Evolutionary conservation across 2,888 invertebrate genomes (phyloP), one percentile per base, ranked within the genome.

Genomic region (Sialis lutaria): DNA sequence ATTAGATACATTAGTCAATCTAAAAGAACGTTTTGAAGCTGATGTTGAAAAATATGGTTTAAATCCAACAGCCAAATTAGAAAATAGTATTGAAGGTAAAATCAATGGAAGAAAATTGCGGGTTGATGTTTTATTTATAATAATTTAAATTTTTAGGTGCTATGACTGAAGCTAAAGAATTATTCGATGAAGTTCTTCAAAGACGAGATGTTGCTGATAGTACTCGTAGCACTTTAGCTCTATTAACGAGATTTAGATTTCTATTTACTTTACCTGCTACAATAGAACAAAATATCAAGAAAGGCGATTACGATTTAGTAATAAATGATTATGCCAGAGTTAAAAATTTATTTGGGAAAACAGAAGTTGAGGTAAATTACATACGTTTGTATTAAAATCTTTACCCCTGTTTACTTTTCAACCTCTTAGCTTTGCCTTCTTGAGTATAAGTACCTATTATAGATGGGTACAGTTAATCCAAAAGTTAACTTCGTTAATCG

Each of bases 251-350:
- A 40, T 97, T 95, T 67, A 85, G 85, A 64, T 95, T 97, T 64
- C 73, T 98, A 6, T 97, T 98, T 64, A 92, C 95, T 62, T 73
- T 98, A 55, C 96, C 97, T 0, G 84, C 90, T 35, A 84, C 86
- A 42, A 95, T 98, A 44, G 93, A 96, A 58, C 80, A 82, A 54
- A 95, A 93, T 57, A 90, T 97, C 50, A 79, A 85, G 55, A 84
- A 87, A 58, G 92, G 91, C 45, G 96, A 98, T 61, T 98, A 92
- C 62, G 95, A 97, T 62, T 77, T 93, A 45, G 92, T 98, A 22
- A 91, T 98, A 50, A 98, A 95, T 61, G 98, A 98, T 64, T 98
- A 96, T 62, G 85, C 90, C 1, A 74, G 97, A 55, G 97, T 93
- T 4, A 93, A 91, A 63, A 91, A 95, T 60, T 70, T 97, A 31